Evolutionary conservation across 2,888 invertebrate species (phyloP), one percentile per base, ranked within the genome.

Genomic region (Ptychoptera albimana): DNA sequence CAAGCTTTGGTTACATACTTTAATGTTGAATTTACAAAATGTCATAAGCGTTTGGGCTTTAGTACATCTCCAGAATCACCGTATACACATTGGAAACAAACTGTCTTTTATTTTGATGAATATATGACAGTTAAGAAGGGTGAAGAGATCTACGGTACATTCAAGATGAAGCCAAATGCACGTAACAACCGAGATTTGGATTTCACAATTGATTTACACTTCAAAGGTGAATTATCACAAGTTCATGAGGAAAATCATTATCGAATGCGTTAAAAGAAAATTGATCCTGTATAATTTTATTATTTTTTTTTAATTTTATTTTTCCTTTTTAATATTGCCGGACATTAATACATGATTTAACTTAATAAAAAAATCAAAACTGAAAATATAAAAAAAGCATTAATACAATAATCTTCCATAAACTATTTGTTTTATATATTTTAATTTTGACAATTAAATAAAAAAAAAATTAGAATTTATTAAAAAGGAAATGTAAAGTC

Each of bases 1-100:
- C 96, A 98, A 61, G 98, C 98, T 1, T 71, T 99, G 55, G 97
- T 99, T 52, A 94, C 97, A 15, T 99, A 91, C 71, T 99, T 99
- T 71, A 97, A 91, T 59, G 93, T 99, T 53, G 97, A 99, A 69
- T 99, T 99, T 72, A 92, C 94, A 34, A 94, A 96, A 73, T 98
- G 94, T 55, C 98, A 99, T 74, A 98, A 96, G 70, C 77, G 92
- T 45, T 87, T 92, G 51, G 96, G 97, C 16, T 98, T 98, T 69
- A 96, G 94, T 57, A 98, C 98, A 46, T 92, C 92, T 1, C 98
- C 98, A 0, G 97, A 97, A 61, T 85, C 91, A 1, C 87, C 88
- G 30, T 97, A 98, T 68, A 99, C 98, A 15, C 98, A 99, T 66
- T 99, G 98, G 98, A 99, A 99, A 66, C 66, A 66, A 50, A 88